Base-by-base conservation (phyloP, 2,888 invertebrate species). In the Agriopis leucophaearia region DNA sequence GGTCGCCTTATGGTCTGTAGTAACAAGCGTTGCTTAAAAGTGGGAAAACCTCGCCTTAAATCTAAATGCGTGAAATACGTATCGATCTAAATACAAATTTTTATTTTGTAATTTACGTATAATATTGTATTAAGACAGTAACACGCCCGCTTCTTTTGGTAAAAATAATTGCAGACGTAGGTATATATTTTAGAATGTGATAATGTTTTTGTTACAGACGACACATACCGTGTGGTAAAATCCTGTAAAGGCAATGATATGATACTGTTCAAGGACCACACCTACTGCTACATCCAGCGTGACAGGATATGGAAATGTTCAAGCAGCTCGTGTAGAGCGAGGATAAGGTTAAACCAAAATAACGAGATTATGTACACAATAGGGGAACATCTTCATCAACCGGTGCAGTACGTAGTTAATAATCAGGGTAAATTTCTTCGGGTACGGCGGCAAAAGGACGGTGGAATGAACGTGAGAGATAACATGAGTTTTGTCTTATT, bases 241-340 rank as follows among this genome's bases (percentile, higher is more conserved):
- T 55, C 55, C 0, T 44, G 27, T n/a, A 55, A 42, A 55, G 55
- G 55, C 18, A 55, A 55, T n/a, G 55, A 55, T 8, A 55, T 55
- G 55, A 55, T 55, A 18, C 42, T 42, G 7, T 55, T 42, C 9
- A 42, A 15, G 42, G 42, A 55, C 13, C 42, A 55, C 18, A 55
- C 55, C 42, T 55, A 55, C 42, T 44, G 55, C 10, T 55, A 55
- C 27, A 55, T 55, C 27, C 42, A 44, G 9, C 55, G 55, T 1
- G 55, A 55, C 42, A 55, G 9, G 7, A 3, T 42, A n/a, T 55
- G 55, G 55, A 55, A 55, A 42, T 55, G 55, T 27, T 61, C 40
- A 16, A 52, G 35, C 48, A 48, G 48, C 38, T 10, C 15, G 7
- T 48, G 47, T 4, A 15, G 47, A 50, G 55, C 58, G 13, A 55